Evolutionary conservation across 2,888 invertebrate species (phyloP).

Genomic region (Apamea sordens): DNA sequence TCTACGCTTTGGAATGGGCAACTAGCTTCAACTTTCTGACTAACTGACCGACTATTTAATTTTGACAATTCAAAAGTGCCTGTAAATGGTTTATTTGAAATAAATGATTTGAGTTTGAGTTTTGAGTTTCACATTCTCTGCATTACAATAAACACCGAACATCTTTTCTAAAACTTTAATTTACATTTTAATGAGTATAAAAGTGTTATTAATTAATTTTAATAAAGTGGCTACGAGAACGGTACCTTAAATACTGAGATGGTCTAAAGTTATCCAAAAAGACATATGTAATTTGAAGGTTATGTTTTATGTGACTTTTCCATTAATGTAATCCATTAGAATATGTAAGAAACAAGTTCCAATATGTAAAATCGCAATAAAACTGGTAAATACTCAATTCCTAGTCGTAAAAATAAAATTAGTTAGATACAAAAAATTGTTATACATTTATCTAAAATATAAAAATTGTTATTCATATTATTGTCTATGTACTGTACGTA

Average conservation of each 20-base stretch:
- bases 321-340: neutral
- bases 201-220: neutral
- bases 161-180: neutral
- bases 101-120: too few relatives aligned
- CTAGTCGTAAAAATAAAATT: neutral
- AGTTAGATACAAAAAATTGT: neutral
- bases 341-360: neutral
- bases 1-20: too few relatives aligned
- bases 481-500: too few relatives aligned
- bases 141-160: neutral
- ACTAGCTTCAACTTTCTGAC: too few relatives aligned
- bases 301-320: neutral
- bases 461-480: neutral
- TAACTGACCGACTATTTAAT: too few relatives aligned
- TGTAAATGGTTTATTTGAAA: too few relatives aligned
- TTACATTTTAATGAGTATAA: neutral
- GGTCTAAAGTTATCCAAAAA: neutral
- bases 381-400: conserved; percentile 17
- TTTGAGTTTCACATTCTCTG: neutral
- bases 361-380: neutral
- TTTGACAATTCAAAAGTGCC: too few relatives aligned
- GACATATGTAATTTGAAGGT: neutral
- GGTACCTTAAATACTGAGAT: conserved; percentile 9
- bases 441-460: neutral
- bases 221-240: neutral